Percentiles rank a stretch among this genome's conserved stretches.
Conservation (phyloP, 1,140 invertebrate species). For the Pachyrhynchus sulphureomaculatus region DNA sequence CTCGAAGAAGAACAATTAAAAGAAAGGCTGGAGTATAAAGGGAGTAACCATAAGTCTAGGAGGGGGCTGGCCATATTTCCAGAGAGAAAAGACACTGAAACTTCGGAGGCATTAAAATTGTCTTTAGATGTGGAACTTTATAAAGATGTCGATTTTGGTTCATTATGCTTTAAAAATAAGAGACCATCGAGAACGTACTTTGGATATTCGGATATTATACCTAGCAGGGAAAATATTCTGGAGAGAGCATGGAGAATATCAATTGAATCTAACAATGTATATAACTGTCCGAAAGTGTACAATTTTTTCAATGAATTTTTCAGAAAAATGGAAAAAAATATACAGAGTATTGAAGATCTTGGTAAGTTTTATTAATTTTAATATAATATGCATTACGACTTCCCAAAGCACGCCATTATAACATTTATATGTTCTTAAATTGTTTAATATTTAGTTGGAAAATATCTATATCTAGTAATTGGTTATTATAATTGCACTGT, state of each 20-base stretch:
- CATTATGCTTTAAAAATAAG: background rate
- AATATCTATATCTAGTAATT: too few species aligned
- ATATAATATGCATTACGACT: background rate
- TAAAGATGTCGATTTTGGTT: background rate
- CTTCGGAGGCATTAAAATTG: constrained; percentile 4
- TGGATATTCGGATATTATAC: constrained; percentile 19
- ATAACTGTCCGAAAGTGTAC: constrained; percentile 3
- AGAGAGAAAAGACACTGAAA: background rate
- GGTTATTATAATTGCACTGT: too few species aligned
- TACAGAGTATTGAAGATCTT: constrained; percentile 23
- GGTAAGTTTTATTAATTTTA: constrained; percentile 2
- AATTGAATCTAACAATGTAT: constrained; percentile 12
- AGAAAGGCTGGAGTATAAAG: background rate
- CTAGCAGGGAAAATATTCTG: constrained; percentile 28
- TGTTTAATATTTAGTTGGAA: too few species aligned
- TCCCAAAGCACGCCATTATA: background rate
- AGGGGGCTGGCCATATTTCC: background rate
- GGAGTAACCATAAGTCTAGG: background rate
- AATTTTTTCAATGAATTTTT: constrained; percentile 22
- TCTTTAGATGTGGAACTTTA: constrained; percentile 6
- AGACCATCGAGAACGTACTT: constrained; percentile 13
- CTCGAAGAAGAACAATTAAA: constrained; percentile 27
- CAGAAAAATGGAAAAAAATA: constrained; percentile 5
- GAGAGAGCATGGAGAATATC: constrained; percentile 20
- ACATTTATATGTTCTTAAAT: background rate